Evolutionary conservation across 2,113 vertebrate species (phyloP), one percentile per base, ranked within the genome.

Genomic region (Xiphophorus couchianus): DNA sequence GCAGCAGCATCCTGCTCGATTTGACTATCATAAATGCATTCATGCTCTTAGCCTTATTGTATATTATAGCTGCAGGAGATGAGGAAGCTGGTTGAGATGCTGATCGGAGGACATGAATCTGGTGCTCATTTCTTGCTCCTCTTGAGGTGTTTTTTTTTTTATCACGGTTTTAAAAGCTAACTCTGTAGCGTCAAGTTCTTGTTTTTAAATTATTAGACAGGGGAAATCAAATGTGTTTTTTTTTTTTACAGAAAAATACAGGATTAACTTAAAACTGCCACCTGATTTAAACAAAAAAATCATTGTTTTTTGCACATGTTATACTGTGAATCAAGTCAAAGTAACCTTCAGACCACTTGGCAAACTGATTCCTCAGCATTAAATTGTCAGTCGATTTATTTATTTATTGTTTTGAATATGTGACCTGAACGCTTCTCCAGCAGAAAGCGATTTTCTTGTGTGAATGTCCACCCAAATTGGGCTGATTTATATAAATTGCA

Each of bases 11-110:
- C 51, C 35, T n/a, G 73, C 39, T 25, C 42, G 30, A 66, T 83
- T 74, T 66, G 5, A 44, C 42, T 28, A 10, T 63, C 30, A 31
- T 73, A 69, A 71, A 31, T 66, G 39, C 62, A 39, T 69, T 70
- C 30, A 31, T 66, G 64, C 14, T 39, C 12, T 9, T 0, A 10
- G 22, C 15, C 5, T 25, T 69, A 25, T 73, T 66, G 22, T 58
- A n/a, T 37, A 62, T 42, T 31, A 25, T 66, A 62, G 61, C 62
- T 17, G 48, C 51, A 70, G 39, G 61, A 25, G 73, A 14, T 44
- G 27, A 54, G 13, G 29, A 42, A 35, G 30, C 14, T 28, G 29
- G n/a, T 29, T 28, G 75, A 73, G 37, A 44, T 28, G 37, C 1
- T 44, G 37, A 64, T 30, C n/a, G 29, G 37, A 67, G 27, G n/a